A percentile compares a stretch with the other conserved stretches of the same genome.
Evolutionary conservation across 2,888 invertebrate genomes (phyloP).

Genomic region (Sympetrum striolatum): DNA sequence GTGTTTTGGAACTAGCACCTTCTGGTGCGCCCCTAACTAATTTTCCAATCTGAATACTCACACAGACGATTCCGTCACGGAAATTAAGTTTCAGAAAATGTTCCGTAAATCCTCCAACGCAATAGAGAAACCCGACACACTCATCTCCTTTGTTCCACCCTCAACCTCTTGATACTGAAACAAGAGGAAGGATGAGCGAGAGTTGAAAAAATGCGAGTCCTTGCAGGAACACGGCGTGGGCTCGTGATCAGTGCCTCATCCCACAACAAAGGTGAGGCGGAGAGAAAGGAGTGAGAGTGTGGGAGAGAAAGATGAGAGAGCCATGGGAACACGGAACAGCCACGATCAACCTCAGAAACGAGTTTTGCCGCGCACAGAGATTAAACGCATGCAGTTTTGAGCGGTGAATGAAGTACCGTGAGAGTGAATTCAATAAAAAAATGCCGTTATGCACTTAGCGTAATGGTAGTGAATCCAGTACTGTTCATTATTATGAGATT

Average conservation of each 20-base stretch:
- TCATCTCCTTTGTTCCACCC: not conserved
- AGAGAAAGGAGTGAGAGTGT: not conserved
- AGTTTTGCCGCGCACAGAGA: not conserved
- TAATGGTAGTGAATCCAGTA: no score
- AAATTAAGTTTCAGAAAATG: not conserved
- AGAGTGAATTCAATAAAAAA: no score
- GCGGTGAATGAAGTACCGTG: no score
- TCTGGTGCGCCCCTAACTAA: no score
- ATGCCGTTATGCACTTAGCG: no score
- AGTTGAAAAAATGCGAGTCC: not conserved
- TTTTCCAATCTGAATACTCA: no score
- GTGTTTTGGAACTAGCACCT: no score
- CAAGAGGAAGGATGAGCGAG: not conserved
- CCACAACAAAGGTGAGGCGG: not conserved
- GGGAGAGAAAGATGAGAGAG: not conserved
- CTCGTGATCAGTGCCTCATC: constrained; percentile 22
- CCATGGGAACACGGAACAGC: not conserved
- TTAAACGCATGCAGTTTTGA: no score
- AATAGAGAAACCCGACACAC: not conserved
- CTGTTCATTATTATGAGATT: no score
- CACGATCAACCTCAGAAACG: not conserved
- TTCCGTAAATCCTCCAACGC: not conserved
- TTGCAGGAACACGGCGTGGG: constrained; percentile 10
- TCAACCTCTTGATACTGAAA: no score
- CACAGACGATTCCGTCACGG: not conserved